These are phyloP conservation scores for Achlya flavicornis DNA, from an alignment of 2,888 invertebrate species.

Conservation along the genomic window DNA sequence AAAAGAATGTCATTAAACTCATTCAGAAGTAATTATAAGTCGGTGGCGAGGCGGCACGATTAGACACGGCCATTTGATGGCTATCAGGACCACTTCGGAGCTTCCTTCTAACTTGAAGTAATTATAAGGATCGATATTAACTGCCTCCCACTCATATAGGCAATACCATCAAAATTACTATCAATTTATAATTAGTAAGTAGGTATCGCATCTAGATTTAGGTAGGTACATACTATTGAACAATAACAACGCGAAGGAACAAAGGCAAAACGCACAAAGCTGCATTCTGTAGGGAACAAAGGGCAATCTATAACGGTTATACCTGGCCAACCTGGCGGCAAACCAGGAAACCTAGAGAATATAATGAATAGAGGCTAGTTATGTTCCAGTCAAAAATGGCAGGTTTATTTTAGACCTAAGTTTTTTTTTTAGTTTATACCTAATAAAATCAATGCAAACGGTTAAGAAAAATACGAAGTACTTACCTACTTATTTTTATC, in stretches of 20 bases:
- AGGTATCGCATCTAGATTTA: no score
- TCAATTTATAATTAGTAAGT: no score
- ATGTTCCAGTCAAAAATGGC: no score
- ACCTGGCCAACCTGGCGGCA: background rate
- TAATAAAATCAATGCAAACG: no score
- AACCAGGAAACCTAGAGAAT: background rate
- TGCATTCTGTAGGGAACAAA: background rate
- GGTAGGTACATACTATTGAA: no score
- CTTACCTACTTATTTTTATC: no score
- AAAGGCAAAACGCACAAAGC: background rate
- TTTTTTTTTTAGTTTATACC: no score
- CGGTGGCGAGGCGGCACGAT: slow-evolving; percentile 43
- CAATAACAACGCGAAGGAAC: background rate
- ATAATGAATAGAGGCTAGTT: background rate
- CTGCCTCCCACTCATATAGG: slow-evolving; percentile 21
- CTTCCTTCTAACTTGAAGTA: slow-evolving; percentile 37
- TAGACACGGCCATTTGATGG: slow-evolving; percentile 55
- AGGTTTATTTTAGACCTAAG: no score
- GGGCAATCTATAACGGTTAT: background rate
- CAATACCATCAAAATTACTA: background rate
- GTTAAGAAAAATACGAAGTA: no score
- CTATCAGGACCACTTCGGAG: slow-evolving; percentile 47
- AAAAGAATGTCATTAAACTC: slow-evolving; percentile 58
- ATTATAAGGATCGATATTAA: slow-evolving; percentile 33
- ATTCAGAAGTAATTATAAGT: slow-evolving; percentile 61